These are phyloP conservation scores for Sylvilagus bachmani DNA, from an alignment of 2,113 vertebrate species.

Conservation along the genomic window DNA sequence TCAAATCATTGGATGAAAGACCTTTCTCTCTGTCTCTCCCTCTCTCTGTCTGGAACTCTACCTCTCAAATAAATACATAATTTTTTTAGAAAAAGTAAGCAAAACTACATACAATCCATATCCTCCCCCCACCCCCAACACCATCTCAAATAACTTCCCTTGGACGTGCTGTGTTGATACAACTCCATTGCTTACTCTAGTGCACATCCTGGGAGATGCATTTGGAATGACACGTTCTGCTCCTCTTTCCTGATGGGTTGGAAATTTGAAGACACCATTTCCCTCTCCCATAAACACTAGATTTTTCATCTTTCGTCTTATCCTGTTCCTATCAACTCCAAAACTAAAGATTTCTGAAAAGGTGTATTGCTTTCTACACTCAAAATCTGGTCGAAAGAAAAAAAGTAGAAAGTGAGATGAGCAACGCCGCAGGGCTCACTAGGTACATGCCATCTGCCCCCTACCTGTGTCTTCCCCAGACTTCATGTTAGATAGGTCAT, in stretches of 20 bases:
- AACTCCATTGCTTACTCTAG: background rate
- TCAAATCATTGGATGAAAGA: too few relatives aligned
- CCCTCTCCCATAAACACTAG: background rate
- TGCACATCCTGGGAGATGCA: background rate
- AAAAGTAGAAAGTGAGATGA: background rate
- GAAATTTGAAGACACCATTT: background rate
- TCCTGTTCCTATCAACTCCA: background rate
- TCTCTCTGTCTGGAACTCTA: too few relatives aligned
- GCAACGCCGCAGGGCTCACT: background rate
- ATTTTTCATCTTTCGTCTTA: background rate
- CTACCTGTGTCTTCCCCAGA: background rate
- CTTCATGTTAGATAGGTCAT: background rate
- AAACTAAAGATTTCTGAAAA: background rate
- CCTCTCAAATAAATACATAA: too few relatives aligned
- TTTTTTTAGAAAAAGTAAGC: background rate
- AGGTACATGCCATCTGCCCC: background rate
- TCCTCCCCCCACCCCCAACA: too few relatives aligned
- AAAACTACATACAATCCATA: background rate
- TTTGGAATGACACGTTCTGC: background rate
- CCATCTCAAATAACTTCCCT: background rate
- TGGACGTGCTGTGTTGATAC: background rate
- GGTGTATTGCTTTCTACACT: background rate
- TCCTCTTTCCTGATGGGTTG: background rate
- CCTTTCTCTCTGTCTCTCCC: too few relatives aligned
- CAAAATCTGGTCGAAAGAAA: background rate